A percentile compares a stretch with the other conserved stretches of the same genome.
These are phyloP conservation scores for Tyrannus savana DNA, from an alignment of 2,113 vertebrate species.

Conservation along the genomic window DNA sequence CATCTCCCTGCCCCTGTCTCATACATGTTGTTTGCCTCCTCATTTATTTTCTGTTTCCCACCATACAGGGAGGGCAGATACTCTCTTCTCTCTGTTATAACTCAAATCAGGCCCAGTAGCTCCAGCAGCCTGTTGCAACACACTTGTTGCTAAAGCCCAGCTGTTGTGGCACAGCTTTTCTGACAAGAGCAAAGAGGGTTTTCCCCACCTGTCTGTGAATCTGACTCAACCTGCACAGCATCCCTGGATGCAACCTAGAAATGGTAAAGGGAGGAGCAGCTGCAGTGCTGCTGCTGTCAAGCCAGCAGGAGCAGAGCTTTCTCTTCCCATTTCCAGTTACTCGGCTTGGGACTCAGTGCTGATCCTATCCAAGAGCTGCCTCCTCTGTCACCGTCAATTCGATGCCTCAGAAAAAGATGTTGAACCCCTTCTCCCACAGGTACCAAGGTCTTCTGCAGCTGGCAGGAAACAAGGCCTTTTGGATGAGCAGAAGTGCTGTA, in stretches of 20 bases:
- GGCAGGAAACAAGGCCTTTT: background rate
- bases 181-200: background rate
- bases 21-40: accelerated
- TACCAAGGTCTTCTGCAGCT: background rate
- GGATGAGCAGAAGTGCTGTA: background rate
- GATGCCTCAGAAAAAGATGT: background rate
- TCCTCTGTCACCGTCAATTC: background rate
- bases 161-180: background rate
- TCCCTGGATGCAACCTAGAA: background rate
- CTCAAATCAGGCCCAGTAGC: accelerated
- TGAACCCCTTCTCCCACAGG: background rate
- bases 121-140: background rate
- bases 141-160: background rate
- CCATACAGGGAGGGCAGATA: background rate
- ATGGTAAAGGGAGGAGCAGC: background rate
- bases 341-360: accelerated
- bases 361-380: background rate
- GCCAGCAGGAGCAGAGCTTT: background rate
- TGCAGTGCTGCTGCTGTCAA: background rate
- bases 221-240: background rate
- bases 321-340: background rate
- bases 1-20: background rate
- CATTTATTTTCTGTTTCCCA: background rate
- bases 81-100: background rate
- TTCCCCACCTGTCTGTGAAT: accelerated